Percentiles rank a stretch among this genome's conserved stretches.
Evolutionary conservation across 2,797 vertebrate species (phyloP).

Genomic region (Sebastes melanostomus): DNA sequence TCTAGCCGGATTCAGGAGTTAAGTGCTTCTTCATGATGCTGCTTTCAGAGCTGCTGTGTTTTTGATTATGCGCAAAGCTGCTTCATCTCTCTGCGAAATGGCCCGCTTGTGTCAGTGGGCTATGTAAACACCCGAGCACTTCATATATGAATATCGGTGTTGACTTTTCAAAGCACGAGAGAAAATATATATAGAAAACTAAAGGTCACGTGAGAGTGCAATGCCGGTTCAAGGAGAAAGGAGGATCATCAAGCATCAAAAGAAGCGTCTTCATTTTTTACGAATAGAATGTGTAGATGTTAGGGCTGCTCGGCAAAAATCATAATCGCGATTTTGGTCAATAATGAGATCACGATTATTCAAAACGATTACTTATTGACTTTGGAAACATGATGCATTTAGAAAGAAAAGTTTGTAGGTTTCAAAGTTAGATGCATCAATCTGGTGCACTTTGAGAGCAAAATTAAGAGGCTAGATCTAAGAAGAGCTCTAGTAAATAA

Average conservation of each 20-base stretch:
- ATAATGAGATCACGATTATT: no score
- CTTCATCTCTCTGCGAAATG: conserved; percentile 60
- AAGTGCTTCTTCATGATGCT: conserved; percentile 63
- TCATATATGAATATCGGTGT: conserved; percentile 49
- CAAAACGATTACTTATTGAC: rapidly evolving
- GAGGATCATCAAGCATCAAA: not conserved
- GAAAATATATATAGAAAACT: conserved; percentile 23
- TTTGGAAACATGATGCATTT: no score
- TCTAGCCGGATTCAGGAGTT: conserved; percentile 46
- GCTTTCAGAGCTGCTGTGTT: conserved; percentile 38
- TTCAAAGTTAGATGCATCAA: no score
- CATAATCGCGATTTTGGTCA: no score
- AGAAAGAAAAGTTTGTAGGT: no score
- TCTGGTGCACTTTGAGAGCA: no score
- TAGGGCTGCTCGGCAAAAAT: no score
- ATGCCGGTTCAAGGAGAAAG: not conserved
- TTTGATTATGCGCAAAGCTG: conserved; percentile 70
- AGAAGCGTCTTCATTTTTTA: not conserved
- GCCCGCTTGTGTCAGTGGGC: conserved; percentile 56
- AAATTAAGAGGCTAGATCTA: no score
- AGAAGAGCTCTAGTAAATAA: no score
- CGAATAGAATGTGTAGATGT: not conserved
- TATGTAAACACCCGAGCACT: conserved; percentile 55
- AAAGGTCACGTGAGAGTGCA: conserved; percentile 19
- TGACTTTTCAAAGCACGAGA: conserved; percentile 62